Base-by-base conservation (phyloP, 2,888 invertebrate species). In the Siphlonurus alternatus region DNA sequence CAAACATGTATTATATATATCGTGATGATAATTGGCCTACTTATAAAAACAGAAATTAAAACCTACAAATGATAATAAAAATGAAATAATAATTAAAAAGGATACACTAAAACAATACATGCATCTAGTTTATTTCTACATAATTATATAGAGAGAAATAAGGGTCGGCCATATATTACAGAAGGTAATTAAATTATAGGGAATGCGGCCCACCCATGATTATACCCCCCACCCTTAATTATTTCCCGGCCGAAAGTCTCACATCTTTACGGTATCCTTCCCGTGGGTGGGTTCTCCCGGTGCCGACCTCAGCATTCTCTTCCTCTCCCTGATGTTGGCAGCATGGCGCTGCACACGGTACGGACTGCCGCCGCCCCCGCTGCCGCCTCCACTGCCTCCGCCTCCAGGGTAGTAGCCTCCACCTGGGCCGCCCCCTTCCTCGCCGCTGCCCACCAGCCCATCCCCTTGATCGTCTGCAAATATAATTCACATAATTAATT, bases 241-340 rank as follows among this genome's bases (percentile, higher is more conserved):
- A 60, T 63, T 63, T 64, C 64, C 66, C 66, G 64, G 63, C 63
- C 62, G 64, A 65, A 74, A 75, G 72, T 74, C 72, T 73, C 72
- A 73, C 73, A 73, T 73, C 71, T 73, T 73, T 69, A 72, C 72
- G 64, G 73, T 71, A 63, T 69, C 68, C 66, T 70, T 69, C 65
- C 66, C 65, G 66, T 67, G 69, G 67, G 67, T 67, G 67, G 67
- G 60, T 62, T 64, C 64, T 65, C 56, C 61, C 65, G 70, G 76
- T 83, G 86, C 87, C 84, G 88, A 92, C 88, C 93, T 93, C 85
- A 97, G 89, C 96, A 98, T 97, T 75, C 97, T 87, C 81, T 95
- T 92, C 75, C 97, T 83, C 79, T 98, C 98, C 70, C 98, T 85
- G 69, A 97, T 92, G 78, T 96, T 97, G 66, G 97, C 93, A 1